phyloP scores from a whole-genome alignment of 2,113 vertebrate species.

The Larimichthys crocea region DNA sequence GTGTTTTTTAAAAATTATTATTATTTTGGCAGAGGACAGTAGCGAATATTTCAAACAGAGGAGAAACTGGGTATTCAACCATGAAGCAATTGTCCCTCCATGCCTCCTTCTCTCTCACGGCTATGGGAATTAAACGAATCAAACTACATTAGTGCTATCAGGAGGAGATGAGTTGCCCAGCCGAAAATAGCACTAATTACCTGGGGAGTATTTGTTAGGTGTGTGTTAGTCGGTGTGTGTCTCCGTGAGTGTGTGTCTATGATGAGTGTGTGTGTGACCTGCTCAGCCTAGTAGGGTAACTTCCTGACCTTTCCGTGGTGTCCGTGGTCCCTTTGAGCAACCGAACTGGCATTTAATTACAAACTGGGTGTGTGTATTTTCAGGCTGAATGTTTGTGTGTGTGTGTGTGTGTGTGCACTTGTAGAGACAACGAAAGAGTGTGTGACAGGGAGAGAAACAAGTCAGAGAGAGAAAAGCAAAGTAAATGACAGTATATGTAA shows the following conservation, averaged over 20 bases:
- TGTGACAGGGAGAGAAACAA: background rate
- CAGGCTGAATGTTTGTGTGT: slow-evolving; percentile 6
- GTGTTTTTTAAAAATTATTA: background rate
- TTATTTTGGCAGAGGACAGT: background rate
- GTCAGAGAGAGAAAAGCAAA: background rate
- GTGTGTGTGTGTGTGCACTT: background rate
- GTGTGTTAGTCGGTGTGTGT: background rate
- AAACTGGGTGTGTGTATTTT: slow-evolving; percentile 27
- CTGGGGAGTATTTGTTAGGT: slow-evolving; percentile 51
- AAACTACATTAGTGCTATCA: slow-evolving; percentile 65
- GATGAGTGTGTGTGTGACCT: slow-evolving; percentile 27
- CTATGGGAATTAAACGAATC: slow-evolving; percentile 62
- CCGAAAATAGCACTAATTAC: slow-evolving; percentile 70
- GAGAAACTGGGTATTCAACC: slow-evolving; percentile 49
- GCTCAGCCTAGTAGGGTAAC: slow-evolving; percentile 5
- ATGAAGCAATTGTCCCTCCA: slow-evolving; percentile 45
- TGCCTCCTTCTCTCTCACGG: slow-evolving; percentile 20
- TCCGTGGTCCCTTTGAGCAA: slow-evolving; percentile 49
- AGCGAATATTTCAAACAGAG: slow-evolving; percentile 37
- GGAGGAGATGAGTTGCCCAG: slow-evolving; percentile 54
- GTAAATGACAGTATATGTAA: slow-evolving; percentile 34
- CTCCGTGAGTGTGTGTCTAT: slow-evolving; percentile 14
- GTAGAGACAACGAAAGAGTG: slow-evolving; percentile 9
- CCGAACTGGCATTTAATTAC: slow-evolving; percentile 51
- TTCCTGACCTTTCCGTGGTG: slow-evolving; percentile 50